Evolutionary conservation across 2,888 invertebrate genomes (phyloP).

Genomic region (Andrena trimmerana): DNA sequence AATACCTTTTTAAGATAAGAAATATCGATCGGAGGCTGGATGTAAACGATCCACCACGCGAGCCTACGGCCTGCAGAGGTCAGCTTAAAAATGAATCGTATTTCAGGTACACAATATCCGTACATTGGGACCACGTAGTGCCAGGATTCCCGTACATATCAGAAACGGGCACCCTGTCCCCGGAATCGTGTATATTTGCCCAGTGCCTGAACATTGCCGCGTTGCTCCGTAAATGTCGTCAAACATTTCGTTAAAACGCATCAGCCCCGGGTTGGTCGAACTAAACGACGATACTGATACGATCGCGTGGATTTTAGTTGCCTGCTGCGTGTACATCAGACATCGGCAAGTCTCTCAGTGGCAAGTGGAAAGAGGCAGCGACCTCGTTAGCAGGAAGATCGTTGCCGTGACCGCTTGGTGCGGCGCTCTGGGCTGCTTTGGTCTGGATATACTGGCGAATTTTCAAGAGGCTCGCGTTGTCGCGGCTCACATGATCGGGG

Average conservation of each 20-base stretch:
- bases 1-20: not conserved
- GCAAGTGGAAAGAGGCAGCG: slow-evolving; percentile 74
- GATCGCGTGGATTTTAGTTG: slow-evolving; percentile 80
- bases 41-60: not conserved
- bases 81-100: not conserved
- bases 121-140: slow-evolving; percentile 86
- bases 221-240: slow-evolving; percentile 84
- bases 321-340: slow-evolving; percentile 86
- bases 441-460: slow-evolving; percentile 87
- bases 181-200: slow-evolving; percentile 89
- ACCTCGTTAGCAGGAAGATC: slow-evolving; percentile 66
- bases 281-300: not conserved
- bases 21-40: not conserved
- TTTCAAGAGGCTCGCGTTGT: slow-evolving; percentile 88
- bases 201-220: slow-evolving; percentile 87
- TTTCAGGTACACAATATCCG: slow-evolving; percentile 81
- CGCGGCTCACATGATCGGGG: slow-evolving; percentile 87
- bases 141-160: slow-evolving; percentile 87
- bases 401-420: slow-evolving; percentile 82
- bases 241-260: slow-evolving; percentile 8
- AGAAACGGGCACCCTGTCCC: slow-evolving; percentile 87
- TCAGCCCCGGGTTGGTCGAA: not conserved
- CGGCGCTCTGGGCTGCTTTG: slow-evolving; percentile 86
- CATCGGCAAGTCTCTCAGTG: slow-evolving; percentile 86
- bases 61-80: not conserved